Conservation (phyloP, 2,113 vertebrate genomes). For the Pluvianellus socialis region DNA sequence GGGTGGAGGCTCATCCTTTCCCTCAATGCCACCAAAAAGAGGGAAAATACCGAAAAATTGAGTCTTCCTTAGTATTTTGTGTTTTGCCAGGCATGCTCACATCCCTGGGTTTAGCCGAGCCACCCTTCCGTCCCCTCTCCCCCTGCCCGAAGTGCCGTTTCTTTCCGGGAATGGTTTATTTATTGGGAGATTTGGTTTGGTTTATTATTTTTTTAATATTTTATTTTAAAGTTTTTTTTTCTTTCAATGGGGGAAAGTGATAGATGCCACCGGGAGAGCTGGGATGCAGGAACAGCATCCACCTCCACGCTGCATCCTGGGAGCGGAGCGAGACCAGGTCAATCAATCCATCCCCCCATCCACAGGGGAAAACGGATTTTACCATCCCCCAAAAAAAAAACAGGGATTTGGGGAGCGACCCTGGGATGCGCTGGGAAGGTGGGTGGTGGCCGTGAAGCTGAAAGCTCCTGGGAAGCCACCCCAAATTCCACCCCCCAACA, state of each 20-base stretch:
- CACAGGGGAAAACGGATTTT: not conserved
- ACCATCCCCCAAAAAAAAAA: fast-evolving
- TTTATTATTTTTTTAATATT: not conserved
- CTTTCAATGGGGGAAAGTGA: not conserved
- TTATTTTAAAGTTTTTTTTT: no score
- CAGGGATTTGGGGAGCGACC: not conserved
- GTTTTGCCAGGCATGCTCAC: fast-evolving
- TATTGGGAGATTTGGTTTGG: not conserved
- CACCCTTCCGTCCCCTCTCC: fast-evolving
- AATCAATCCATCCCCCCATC: fast-evolving
- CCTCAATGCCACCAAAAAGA: fast-evolving
- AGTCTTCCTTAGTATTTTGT: not conserved
- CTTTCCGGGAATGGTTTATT: not conserved
- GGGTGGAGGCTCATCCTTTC: not conserved
- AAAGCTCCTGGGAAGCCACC: not conserved
- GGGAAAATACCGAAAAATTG: not conserved
- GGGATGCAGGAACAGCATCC: not conserved
- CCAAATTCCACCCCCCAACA: no score
- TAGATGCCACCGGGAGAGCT: not conserved
- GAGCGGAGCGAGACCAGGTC: not conserved
- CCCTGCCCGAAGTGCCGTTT: not conserved
- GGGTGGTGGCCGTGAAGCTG: not conserved
- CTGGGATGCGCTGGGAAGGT: fast-evolving
- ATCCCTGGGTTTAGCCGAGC: not conserved
- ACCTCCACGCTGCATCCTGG: fast-evolving